Conservation (phyloP, 2,888 invertebrate species). For the Parascotia fuliginaria region DNA sequence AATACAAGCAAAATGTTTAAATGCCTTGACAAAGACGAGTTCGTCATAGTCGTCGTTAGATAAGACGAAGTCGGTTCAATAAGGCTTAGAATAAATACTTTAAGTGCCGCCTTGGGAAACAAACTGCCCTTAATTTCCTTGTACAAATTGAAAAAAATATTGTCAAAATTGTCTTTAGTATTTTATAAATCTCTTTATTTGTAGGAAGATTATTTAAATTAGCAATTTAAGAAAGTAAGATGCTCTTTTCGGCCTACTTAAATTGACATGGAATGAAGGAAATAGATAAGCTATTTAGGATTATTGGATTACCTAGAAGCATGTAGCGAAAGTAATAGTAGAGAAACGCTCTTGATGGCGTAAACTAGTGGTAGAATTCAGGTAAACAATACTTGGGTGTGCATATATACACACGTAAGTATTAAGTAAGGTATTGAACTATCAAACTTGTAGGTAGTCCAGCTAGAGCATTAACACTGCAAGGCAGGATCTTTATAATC, state of each 20-base stretch:
- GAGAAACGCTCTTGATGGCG: too few species aligned
- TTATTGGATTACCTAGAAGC: too few species aligned
- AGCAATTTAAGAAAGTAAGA: slow-evolving; percentile 13
- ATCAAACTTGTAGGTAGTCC: too few species aligned
- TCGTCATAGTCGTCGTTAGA: slow-evolving; percentile 53
- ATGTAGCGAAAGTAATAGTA: too few species aligned
- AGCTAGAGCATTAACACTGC: too few species aligned
- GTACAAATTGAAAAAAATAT: slow-evolving; percentile 59
- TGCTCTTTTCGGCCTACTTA: neutral
- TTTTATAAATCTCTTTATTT: slow-evolving; percentile 17
- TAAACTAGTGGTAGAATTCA: too few species aligned
- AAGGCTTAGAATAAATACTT: slow-evolving; percentile 63
- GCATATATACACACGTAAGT: too few species aligned
- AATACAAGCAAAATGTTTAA: slow-evolving; percentile 40
- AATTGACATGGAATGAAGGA: neutral
- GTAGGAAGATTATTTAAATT: slow-evolving; percentile 17
- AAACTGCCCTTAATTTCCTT: slow-evolving; percentile 66
- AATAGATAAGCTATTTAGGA: neutral
- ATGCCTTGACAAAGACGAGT: slow-evolving; percentile 43
- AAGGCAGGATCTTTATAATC: too few species aligned
- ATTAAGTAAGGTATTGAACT: too few species aligned
- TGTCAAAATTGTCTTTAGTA: slow-evolving; percentile 25
- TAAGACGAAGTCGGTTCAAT: slow-evolving; percentile 51
- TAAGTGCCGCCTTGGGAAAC: slow-evolving; percentile 55
- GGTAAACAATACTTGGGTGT: too few species aligned